A percentile compares a stretch with the other conserved stretches of the same genome.
Conservation (phyloP, 2,888 invertebrate species). For the Epirrita christyi region DNA sequence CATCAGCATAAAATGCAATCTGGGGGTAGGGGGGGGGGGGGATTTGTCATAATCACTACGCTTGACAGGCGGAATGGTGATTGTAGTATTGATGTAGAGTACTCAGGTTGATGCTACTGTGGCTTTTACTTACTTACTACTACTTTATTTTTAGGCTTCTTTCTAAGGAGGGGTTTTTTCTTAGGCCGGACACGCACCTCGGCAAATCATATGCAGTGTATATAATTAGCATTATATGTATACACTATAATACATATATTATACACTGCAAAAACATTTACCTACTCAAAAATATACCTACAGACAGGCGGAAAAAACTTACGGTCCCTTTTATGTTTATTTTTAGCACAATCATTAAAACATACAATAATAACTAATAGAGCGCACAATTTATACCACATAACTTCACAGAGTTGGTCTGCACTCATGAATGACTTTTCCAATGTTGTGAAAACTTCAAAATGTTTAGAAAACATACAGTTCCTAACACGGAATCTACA, state of each 20-base stretch:
- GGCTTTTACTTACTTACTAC: accelerated
- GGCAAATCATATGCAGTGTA: neutral
- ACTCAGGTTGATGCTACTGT: too few relatives aligned
- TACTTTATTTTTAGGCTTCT: neutral
- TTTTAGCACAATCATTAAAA: constrained; percentile 6
- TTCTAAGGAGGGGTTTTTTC: too few relatives aligned
- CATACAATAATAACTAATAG: constrained; percentile 2
- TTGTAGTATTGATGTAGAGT: too few relatives aligned
- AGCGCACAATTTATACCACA: constrained; percentile 13
- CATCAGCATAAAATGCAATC: too few relatives aligned
- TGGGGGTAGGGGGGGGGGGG: too few relatives aligned
- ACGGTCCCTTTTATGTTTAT: neutral
- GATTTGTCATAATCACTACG: too few relatives aligned
- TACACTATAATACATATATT: too few relatives aligned
- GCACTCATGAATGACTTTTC: constrained; percentile 2
- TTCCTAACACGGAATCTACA: too few relatives aligned
- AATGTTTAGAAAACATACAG: constrained; percentile 16
- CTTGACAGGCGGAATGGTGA: too few relatives aligned
- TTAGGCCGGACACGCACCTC: too few relatives aligned
- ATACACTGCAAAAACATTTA: too few relatives aligned
- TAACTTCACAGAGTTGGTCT: neutral
- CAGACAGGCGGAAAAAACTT: constrained; percentile 1
- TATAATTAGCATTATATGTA: neutral
- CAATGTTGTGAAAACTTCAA: neutral
- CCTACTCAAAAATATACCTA: too few relatives aligned